Conservation (phyloP, 2,113 vertebrate species). For the Pipa parva region DNA sequence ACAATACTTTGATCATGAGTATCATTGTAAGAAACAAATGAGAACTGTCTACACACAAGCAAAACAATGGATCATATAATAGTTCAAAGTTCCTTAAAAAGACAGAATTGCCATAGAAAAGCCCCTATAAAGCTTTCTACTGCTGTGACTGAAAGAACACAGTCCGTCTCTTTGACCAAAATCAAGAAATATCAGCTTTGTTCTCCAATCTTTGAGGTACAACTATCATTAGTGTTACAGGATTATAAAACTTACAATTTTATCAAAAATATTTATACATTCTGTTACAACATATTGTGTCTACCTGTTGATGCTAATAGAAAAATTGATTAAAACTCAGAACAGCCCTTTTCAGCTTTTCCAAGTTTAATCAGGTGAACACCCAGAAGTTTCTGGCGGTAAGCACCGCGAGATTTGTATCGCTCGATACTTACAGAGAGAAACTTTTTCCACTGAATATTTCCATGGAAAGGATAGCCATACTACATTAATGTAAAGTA, state of each 20-base stretch:
- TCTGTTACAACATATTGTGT: conserved; percentile 72
- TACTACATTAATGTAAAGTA: too few relatives aligned
- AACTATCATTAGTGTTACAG: conserved; percentile 68
- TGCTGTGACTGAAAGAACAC: conserved; percentile 36
- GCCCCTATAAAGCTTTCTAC: conserved; percentile 22
- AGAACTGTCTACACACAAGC: conserved; percentile 1
- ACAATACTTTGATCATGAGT: not conserved
- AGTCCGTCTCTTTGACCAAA: conserved; percentile 51
- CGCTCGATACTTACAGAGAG: too few relatives aligned
- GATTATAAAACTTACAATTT: conserved; percentile 71
- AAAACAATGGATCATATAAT: not conserved
- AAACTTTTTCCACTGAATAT: too few relatives aligned
- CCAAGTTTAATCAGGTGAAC: too few relatives aligned
- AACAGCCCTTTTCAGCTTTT: too few relatives aligned
- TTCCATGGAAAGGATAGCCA: too few relatives aligned
- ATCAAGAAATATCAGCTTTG: conserved; percentile 8
- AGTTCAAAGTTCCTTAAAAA: too few relatives aligned
- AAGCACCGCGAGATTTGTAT: too few relatives aligned
- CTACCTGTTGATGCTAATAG: conserved; percentile 61
- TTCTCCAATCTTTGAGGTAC: conserved; percentile 68
- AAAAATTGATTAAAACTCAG: too few relatives aligned
- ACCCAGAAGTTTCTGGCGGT: too few relatives aligned
- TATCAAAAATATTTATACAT: conserved; percentile 80
- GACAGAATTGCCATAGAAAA: not conserved
- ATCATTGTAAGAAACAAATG: conserved; percentile 7